Evolutionary conservation across 1,140 invertebrate species (phyloP).

Genomic region (Trissolcus basalis): DNA sequence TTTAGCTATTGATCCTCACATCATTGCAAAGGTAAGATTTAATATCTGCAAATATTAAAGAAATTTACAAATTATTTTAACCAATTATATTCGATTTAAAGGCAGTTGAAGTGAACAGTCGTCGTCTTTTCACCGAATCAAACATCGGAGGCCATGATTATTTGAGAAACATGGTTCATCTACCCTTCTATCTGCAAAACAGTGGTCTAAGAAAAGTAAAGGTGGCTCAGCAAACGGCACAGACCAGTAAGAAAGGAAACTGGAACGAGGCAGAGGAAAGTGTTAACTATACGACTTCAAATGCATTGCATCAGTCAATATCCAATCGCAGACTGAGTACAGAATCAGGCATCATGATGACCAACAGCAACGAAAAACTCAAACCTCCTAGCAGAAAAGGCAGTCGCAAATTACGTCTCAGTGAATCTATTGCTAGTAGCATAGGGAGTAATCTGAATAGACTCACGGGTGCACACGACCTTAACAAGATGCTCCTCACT

Average conservation of each 20-base stretch:
- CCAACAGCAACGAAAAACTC: conserved; percentile 84
- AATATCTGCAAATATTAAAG: background rate
- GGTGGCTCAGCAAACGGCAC: conserved; percentile 87
- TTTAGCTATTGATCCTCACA: conserved; percentile 96
- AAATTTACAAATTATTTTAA: background rate
- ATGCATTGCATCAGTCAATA: conserved; percentile 76
- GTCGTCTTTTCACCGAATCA: conserved; percentile 88
- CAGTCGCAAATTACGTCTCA: conserved; percentile 84
- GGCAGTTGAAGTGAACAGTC: conserved; percentile 94
- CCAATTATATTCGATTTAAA: conserved; percentile 65
- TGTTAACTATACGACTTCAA: conserved; percentile 72
- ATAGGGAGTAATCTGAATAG: conserved; percentile 91
- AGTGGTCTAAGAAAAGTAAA: conserved; percentile 93
- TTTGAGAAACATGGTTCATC: conserved; percentile 95
- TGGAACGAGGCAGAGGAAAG: conserved; percentile 76
- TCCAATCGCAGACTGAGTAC: conserved; percentile 86
- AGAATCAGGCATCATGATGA: conserved; percentile 83
- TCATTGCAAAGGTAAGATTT: conserved; percentile 93
- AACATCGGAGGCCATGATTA: conserved; percentile 96
- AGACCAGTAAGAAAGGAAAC: conserved; percentile 69
- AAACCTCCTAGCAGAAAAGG: conserved; percentile 77
- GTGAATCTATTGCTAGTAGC: conserved; percentile 92
- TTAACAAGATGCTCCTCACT: conserved; percentile 91
- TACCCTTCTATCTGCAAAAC: conserved; percentile 98
- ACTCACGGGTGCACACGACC: conserved; percentile 82